These are phyloP conservation scores for Drosophila rellima DNA, from an alignment of 2,888 invertebrate genomes.

Conservation along the genomic window DNA sequence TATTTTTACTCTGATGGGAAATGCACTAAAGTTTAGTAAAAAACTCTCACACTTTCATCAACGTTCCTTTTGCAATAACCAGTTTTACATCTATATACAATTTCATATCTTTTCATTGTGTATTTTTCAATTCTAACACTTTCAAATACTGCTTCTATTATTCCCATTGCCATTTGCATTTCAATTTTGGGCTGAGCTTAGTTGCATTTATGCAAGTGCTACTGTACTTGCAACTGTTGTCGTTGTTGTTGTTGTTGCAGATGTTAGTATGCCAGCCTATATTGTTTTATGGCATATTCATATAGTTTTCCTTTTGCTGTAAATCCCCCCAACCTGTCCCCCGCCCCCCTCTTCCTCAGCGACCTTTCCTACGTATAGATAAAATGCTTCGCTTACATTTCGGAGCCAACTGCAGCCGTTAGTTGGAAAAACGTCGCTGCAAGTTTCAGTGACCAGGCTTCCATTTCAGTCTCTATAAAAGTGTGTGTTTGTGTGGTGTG, in stretches of 20 bases:
- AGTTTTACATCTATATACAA: neutral
- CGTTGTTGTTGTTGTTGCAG: constrained; percentile 50
- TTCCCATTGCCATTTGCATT: constrained; percentile 8
- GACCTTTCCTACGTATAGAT: constrained; percentile 33
- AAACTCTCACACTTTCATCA: neutral
- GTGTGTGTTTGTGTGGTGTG: constrained; percentile 21
- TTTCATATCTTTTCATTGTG: neutral
- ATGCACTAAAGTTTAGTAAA: neutral
- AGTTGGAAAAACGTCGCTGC: constrained; percentile 69
- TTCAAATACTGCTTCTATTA: neutral
- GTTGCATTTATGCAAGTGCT: constrained; percentile 26
- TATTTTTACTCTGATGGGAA: neutral
- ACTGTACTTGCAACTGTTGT: constrained; percentile 62
- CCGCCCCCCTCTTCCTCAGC: neutral
- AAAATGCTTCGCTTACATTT: constrained; percentile 66
- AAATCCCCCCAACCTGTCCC: constrained; percentile 2
- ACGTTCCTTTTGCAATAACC: neutral
- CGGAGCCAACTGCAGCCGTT: constrained; percentile 61
- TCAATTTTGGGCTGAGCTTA: constrained; percentile 10
- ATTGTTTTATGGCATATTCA: constrained; percentile 81
- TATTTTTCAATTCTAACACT: constrained; percentile 4
- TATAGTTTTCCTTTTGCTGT: constrained; percentile 64
- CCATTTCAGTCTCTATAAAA: constrained; percentile 25
- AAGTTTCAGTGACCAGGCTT: constrained; percentile 77
- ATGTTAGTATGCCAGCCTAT: constrained; percentile 62